Evolutionary conservation across 1,140 invertebrate species (phyloP), one percentile per base, ranked within the genome.

Genomic region (Nebria ingens): DNA sequence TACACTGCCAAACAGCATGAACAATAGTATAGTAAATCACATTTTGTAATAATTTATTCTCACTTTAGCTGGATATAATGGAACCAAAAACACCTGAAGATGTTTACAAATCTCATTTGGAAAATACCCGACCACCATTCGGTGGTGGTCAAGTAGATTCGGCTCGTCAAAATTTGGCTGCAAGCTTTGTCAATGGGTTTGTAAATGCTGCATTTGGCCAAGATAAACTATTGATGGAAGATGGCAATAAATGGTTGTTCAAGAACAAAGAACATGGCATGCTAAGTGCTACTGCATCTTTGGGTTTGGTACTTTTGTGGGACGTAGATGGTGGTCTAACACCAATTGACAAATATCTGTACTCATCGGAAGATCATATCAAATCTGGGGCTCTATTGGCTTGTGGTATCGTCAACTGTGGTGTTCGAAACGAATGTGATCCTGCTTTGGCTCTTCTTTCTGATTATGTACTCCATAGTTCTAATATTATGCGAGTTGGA

Each of bases 251-350:
- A 66, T 99, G 96, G 96, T 79, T 99, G 62, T 97, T 97, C 67
- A 99, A 99, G 68, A 98, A 99, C 71, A 99, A 98, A 74, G 97
- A 99, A 70, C 94, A 98, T 72, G 96, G 85, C 77, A 98, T 98
- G 93, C 72, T 99, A 2, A 97, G 93, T 72, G 95, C 97, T 1
- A 97, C 95, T 1, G 97, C 97, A 0, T 97, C 95, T 0, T 74
- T 98, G 1, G 97, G 97, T 49, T 78, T 99, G 52, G 82, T 93
- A 58, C 80, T 98, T 19, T 71, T 99, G 1, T 99, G 97, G 97
- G 97, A 99, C 74, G 93, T 99, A 1, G 97, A 99, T 69, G 94
- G 94, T 42, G 96, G 97, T 60, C 76, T 99, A 13, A 95, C 93
- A 0, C 93, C 96, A 58, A 99, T 99, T 63, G 97, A 99, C 73